Evolutionary conservation across 2,113 vertebrate species (phyloP).

Genomic region (Lepisosteus osseus): DNA sequence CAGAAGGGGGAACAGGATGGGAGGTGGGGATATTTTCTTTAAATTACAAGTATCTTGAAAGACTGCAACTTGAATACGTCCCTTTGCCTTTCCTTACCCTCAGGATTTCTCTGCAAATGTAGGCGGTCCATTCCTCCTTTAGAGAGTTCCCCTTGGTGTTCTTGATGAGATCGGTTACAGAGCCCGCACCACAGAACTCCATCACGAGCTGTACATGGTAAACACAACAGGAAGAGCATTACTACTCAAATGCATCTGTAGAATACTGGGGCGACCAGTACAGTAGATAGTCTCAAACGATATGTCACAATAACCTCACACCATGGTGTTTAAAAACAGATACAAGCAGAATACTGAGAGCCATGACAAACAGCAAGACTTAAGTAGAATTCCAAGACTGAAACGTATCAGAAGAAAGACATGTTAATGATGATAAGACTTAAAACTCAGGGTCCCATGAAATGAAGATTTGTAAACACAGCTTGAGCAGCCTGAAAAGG

Average conservation of each 20-base stretch:
- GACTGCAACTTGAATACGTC: background rate
- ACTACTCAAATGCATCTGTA: background rate
- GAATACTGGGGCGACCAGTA: too few relatives aligned
- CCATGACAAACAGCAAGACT: too few relatives aligned
- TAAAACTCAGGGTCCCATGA: too few relatives aligned
- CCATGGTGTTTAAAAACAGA: too few relatives aligned
- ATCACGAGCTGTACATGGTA: slow-evolving; percentile 81
- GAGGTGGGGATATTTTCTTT: background rate
- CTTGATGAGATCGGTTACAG: slow-evolving; percentile 96
- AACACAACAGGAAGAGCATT: slow-evolving; percentile 23
- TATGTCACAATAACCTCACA: too few relatives aligned
- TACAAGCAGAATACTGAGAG: too few relatives aligned
- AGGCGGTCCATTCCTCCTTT: slow-evolving; percentile 98
- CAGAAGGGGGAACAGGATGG: background rate
- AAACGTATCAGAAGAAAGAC: too few relatives aligned
- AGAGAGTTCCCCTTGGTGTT: slow-evolving; percentile 97
- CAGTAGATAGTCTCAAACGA: too few relatives aligned
- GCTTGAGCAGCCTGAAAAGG: too few relatives aligned
- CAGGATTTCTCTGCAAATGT: slow-evolving; percentile 97
- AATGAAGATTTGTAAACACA: too few relatives aligned
- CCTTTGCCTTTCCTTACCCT: slow-evolving; percentile 63
- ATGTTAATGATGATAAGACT: too few relatives aligned
- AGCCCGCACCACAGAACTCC: slow-evolving; percentile 97
- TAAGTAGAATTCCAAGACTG: too few relatives aligned
- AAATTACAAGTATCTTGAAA: background rate